Conservation (phyloP, 2,113 vertebrate species). For the Aplodontia rufa region DNA sequence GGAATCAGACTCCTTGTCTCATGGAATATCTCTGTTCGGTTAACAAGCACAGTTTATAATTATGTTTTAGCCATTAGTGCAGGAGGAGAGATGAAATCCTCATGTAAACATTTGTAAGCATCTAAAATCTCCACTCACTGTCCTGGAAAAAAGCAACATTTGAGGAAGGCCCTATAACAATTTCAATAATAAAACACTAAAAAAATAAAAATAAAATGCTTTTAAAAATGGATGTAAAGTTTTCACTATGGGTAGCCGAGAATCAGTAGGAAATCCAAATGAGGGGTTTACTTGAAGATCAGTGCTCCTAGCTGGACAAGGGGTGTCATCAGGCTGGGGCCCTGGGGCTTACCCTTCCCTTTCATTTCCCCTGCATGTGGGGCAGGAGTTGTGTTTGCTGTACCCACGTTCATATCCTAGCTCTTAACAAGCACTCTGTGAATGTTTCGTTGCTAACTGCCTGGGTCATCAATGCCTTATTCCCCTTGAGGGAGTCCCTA, state of each 20-base stretch:
- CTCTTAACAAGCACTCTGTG: neutral
- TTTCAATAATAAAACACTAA: neutral
- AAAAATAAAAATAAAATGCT: neutral
- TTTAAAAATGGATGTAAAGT: neutral
- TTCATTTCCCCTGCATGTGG: neutral
- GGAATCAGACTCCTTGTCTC: constrained; percentile 61
- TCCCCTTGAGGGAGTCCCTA: neutral
- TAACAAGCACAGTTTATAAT: constrained; percentile 55
- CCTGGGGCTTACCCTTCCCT: neutral
- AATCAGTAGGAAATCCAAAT: neutral
- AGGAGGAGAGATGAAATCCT: constrained; percentile 45
- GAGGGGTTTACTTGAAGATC: neutral
- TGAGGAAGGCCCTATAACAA: neutral
- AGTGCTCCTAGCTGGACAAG: neutral
- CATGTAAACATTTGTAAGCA: neutral
- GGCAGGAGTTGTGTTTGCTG: neutral
- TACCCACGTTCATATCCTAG: neutral
- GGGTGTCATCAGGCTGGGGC: neutral
- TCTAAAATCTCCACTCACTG: neutral
- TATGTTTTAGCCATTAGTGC: constrained; percentile 53
- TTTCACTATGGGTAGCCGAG: neutral
- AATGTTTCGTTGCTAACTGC: neutral
- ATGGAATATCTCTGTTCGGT: constrained; percentile 67
- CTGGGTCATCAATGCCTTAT: neutral
- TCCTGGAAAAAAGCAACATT: neutral